These are phyloP conservation scores for Aproaerema taeniolella DNA, from an alignment of 2,888 invertebrate species.

Conservation along the genomic window DNA sequence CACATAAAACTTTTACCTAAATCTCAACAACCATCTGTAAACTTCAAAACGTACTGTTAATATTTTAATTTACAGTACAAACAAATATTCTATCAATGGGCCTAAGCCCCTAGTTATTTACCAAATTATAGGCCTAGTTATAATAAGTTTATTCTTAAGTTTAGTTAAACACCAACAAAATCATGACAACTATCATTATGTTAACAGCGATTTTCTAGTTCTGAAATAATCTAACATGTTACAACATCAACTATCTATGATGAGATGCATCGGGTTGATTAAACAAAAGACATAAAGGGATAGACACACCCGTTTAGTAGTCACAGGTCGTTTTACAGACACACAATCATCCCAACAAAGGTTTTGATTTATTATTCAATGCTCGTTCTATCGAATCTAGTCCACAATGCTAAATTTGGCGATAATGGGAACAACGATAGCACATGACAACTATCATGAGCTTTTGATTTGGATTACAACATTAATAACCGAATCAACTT, in stretches of 20 bases:
- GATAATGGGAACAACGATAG: slow-evolving; percentile 54
- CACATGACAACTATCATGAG: slow-evolving; percentile 55
- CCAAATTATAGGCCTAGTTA: slow-evolving; percentile 33
- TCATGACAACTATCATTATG: too few relatives aligned
- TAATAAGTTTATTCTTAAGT: slow-evolving; percentile 24
- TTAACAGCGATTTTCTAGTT: slow-evolving; percentile 35
- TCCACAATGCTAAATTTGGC: slow-evolving; percentile 38
- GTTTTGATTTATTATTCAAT: neutral
- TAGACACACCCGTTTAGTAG: neutral
- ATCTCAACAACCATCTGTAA: slow-evolving; percentile 70
- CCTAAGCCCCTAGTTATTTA: slow-evolving; percentile 61
- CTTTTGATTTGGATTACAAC: slow-evolving; percentile 43
- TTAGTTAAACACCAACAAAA: slow-evolving; percentile 18
- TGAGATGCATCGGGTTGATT: slow-evolving; percentile 49
- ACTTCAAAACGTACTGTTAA: slow-evolving; percentile 63
- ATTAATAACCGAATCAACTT: slow-evolving; percentile 47
- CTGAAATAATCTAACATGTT: too few relatives aligned
- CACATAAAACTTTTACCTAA: slow-evolving; percentile 65
- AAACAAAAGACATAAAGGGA: slow-evolving; percentile 1
- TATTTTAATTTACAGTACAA: slow-evolving; percentile 46
- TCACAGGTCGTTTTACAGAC: slow-evolving; percentile 2
- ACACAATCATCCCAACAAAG: slow-evolving; percentile 4
- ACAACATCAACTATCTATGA: slow-evolving; percentile 71
- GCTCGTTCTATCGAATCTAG: slow-evolving; percentile 13
- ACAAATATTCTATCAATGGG: slow-evolving; percentile 43